phyloP scores from a whole-genome alignment of 2,113 vertebrate species.

The Todiramphus saurophagus region DNA sequence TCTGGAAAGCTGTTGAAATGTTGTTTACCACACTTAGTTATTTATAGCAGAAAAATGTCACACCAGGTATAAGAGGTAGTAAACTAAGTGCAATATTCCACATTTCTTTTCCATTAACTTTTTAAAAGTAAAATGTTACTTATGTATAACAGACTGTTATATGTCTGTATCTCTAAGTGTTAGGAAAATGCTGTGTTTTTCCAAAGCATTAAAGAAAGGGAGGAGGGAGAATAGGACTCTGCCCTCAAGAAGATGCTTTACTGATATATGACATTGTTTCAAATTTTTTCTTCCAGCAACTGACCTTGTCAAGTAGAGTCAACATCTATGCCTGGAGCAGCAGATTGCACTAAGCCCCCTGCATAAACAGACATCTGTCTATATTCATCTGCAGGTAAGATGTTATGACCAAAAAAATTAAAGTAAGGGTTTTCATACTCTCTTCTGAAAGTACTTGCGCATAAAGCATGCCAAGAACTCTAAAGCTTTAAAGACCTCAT shows the following conservation, averaged over 20 bases:
- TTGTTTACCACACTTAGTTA: neutral
- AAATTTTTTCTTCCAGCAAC: neutral
- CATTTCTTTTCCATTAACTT: neutral
- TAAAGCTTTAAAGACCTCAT: neutral
- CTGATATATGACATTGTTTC: neutral
- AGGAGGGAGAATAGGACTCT: neutral
- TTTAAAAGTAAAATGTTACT: neutral
- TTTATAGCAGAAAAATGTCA: neutral
- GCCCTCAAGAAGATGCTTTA: neutral
- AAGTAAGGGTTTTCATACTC: neutral
- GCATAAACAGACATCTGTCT: neutral
- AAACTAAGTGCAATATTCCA: neutral
- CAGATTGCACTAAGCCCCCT: neutral
- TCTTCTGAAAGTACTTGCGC: neutral
- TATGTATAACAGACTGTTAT: neutral
- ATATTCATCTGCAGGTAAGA: neutral
- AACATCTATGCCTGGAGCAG: neutral
- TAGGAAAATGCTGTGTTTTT: neutral
- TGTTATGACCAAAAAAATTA: neutral
- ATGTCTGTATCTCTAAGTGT: neutral
- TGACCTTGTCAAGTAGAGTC: neutral
- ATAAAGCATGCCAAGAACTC: neutral
- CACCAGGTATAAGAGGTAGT: neutral
- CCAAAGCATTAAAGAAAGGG: neutral
- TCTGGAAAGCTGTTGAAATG: constrained; percentile 7